These are phyloP conservation scores for Petrosia ficiformis DNA, from an alignment of 37 sponge, comb jelly and placozoan species.

Conservation along the genomic window DNA sequence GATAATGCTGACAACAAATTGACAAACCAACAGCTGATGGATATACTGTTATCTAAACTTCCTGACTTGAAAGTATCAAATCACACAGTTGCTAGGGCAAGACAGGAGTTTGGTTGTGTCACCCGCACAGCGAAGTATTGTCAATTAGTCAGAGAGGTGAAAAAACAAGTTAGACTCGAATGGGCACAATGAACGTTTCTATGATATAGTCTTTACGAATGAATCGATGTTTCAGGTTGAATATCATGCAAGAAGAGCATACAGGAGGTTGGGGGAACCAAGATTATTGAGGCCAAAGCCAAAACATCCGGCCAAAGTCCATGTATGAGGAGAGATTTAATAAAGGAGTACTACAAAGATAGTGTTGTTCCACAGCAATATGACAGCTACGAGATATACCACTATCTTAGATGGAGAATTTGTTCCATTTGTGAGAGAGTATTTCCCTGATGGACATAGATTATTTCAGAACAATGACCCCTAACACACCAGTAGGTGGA, in stretches of 20 bases:
- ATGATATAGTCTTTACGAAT: slow-evolving; percentile 11
- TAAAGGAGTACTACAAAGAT: no score
- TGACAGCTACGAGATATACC: no score
- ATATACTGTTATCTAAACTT: no score
- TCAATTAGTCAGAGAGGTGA: slow-evolving; percentile 9
- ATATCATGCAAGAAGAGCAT: background rate
- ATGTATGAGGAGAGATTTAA: no score
- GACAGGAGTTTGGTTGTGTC: background rate
- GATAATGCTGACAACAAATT: no score
- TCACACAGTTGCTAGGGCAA: background rate
- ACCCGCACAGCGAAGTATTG: background rate
- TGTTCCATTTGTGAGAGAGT: no score
- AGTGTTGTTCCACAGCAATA: no score
- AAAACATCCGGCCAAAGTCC: no score
- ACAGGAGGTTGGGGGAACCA: slow-evolving; percentile 1
- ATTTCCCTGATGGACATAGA: slow-evolving; percentile 6
- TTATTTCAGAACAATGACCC: background rate
- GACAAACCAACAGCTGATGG: no score
- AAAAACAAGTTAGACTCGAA: slow-evolving; percentile 3
- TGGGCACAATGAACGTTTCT: slow-evolving; percentile 8
- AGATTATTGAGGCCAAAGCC: slow-evolving; percentile 10
- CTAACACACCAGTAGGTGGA: no score
- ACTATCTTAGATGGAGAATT: no score
- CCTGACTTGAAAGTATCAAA: no score
- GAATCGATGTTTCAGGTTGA: slow-evolving; percentile 6